A percentile compares a stretch with the other conserved stretches of the same genome.
Evolutionary conservation across 2,888 invertebrate species (phyloP).

Genomic region (Anaspis maculata): DNA sequence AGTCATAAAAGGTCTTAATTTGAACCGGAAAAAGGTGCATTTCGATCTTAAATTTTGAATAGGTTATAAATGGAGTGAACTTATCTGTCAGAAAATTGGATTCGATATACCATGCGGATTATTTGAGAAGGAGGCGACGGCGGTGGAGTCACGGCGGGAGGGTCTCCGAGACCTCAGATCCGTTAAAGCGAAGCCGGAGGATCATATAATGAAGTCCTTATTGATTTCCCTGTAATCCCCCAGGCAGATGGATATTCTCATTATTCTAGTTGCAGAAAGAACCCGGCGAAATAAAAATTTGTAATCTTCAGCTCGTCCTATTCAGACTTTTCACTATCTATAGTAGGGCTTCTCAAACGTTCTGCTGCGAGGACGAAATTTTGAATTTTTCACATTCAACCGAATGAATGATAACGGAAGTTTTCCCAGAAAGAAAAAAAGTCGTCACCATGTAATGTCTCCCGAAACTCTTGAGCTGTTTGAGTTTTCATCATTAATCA

Average conservation of each 20-base stretch:
- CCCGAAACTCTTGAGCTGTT: too few relatives aligned
- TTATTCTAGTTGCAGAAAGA: constrained; percentile 14
- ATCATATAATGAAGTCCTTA: constrained; percentile 35
- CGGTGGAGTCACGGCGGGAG: constrained; percentile 7
- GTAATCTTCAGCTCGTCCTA: too few relatives aligned
- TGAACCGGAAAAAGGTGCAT: constrained; percentile 25
- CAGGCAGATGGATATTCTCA: constrained; percentile 26
- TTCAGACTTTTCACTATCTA: too few relatives aligned
- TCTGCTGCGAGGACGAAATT: too few relatives aligned
- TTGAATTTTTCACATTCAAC: background rate
- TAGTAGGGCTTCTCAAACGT: too few relatives aligned
- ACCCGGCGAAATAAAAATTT: constrained; percentile 12
- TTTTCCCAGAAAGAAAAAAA: too few relatives aligned
- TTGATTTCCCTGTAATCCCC: constrained; percentile 31
- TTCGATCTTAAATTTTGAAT: constrained; percentile 25
- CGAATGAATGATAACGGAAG: background rate
- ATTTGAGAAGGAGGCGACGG: constrained; percentile 24
- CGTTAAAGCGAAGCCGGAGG: constrained; percentile 27
- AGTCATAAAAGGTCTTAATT: too few relatives aligned
- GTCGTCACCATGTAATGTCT: too few relatives aligned
- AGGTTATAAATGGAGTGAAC: constrained; percentile 35
- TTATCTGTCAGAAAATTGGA: constrained; percentile 37
- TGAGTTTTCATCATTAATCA: constrained; percentile 5
- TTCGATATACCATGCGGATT: constrained; percentile 33
- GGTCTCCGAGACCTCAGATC: constrained; percentile 27